Percentiles rank a stretch among this genome's conserved stretches.
phyloP scores from a whole-genome alignment of 2,797 vertebrate species.

The Acrossocheilus fasciatus region DNA sequence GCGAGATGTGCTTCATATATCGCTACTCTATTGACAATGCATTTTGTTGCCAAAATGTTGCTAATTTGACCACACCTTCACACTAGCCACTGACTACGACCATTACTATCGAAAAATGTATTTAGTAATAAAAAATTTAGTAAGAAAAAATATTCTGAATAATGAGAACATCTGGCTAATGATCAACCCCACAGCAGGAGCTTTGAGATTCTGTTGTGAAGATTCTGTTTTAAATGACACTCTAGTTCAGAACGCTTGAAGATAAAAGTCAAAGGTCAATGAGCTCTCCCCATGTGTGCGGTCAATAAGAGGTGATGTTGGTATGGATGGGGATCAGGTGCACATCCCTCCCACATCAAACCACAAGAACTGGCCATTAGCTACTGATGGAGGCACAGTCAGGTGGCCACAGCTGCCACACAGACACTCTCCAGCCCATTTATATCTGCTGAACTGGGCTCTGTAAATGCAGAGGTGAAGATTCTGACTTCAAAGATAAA shows the following conservation, averaged over 20 bases:
- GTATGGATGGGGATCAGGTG: conserved; percentile 9
- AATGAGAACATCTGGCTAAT: neutral
- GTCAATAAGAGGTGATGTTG: neutral
- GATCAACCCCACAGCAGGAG: neutral
- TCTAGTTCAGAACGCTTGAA: neutral
- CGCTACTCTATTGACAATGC: neutral
- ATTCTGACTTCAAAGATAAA: neutral
- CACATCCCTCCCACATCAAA: conserved; percentile 33
- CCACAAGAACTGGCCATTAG: conserved; percentile 25
- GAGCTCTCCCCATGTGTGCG: neutral
- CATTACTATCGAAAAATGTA: neutral
- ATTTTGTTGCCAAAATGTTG: neutral
- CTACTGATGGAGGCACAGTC: conserved; percentile 7
- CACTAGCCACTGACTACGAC: neutral
- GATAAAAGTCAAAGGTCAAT: conserved; percentile 30
- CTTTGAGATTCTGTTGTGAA: neutral
- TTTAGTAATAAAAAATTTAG: neutral
- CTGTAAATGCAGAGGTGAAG: neutral
- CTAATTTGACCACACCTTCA: neutral
- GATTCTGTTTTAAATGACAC: neutral
- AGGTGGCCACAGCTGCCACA: conserved; percentile 19
- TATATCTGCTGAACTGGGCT: neutral
- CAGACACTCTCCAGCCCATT: conserved; percentile 24
- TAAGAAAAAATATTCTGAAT: neutral
- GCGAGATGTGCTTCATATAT: neutral